Percentiles rank a stretch among this genome's conserved stretches.
These are phyloP conservation scores for Epicauta chinensis DNA, from an alignment of 1,140 invertebrate species.

Conservation along the genomic window DNA sequence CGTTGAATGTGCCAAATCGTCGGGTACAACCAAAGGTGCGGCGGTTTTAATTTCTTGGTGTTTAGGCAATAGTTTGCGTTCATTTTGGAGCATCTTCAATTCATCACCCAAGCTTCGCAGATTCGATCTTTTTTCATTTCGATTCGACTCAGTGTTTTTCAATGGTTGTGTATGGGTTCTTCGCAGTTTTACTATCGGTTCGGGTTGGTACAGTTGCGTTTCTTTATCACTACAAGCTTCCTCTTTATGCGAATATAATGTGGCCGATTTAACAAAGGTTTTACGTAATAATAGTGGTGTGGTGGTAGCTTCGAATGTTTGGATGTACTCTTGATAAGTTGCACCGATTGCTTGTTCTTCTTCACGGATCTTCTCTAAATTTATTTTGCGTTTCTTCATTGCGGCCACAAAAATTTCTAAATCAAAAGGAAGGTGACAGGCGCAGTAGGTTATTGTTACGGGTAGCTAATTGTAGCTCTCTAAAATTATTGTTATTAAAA, in stretches of 20 bases:
- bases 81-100: conserved; percentile 31
- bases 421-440: no score
- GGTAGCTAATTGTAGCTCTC: no score
- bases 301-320: conserved; percentile 34
- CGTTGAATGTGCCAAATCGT: conserved; percentile 66
- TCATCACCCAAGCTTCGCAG: conserved; percentile 41
- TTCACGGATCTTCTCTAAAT: conserved; percentile 52
- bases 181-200: conserved; percentile 25
- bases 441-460: no score
- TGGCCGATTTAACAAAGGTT: conserved; percentile 36
- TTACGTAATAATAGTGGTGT: conserved; percentile 16
- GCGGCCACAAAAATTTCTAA: background rate
- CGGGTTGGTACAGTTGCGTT: conserved; percentile 35
- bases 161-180: conserved; percentile 33
- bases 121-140: conserved; percentile 44
- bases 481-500: no score
- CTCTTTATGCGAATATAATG: conserved; percentile 29
- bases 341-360: conserved; percentile 83
- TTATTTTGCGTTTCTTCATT: conserved; percentile 28
- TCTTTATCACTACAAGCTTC: conserved; percentile 21
- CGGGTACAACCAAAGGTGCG: background rate
- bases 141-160: conserved; percentile 44
- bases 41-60: conserved; percentile 20
- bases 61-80: conserved; percentile 23
- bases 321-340: conserved; percentile 41